Base-by-base conservation (phyloP, 2,797 vertebrate genomes). In the Orientallactaga sibirica region DNA sequence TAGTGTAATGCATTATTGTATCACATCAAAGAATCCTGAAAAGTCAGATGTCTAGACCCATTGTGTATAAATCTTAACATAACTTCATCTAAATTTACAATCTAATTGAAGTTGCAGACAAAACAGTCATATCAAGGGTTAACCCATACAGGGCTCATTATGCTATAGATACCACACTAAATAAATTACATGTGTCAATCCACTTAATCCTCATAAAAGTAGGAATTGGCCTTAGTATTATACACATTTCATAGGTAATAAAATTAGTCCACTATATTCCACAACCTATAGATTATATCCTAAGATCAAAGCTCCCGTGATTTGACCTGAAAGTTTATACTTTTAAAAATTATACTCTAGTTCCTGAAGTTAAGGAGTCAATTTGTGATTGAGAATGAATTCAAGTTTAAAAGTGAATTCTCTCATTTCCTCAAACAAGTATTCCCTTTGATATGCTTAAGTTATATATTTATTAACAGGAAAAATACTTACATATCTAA, bases 21-120 rank as follows among this genome's bases (percentile, higher is more conserved):
- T 62, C 64, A 83, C 62, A 95, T 91, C 91, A 96, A 92, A 96
- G 81, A 95, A 92, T 77, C 70, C 78, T 91, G 88, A 87, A 97
- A 94, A 79, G 8, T 75, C 48, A 84, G 52, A 24, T 25, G 71
- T 52, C 37, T 43, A 66, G 4, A 96, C 83, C 66, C 96, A 94
- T 79, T 89, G 27, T 95, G 94, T 79, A 92, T 80, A 94, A 80
- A 3, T 22, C 25, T 82, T 85, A 75, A 94, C 75, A 92, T 22
- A 93, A n/a, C 6, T 86, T 52, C 64, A 20, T 0, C 6, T 62
- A 55, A 80, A 79, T 33, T 15, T 18, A 58, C 43, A 37, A n/a
- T 76, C 27, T 75, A 70, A 76, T 64, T 11, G 4, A 25, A 84
- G 9, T 3, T 25, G 9, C 33, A 55, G 52, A 66, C 25, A 88